phyloP scores from a whole-genome alignment of 1,140 invertebrate species.

The Tetragonula clypearis region DNA sequence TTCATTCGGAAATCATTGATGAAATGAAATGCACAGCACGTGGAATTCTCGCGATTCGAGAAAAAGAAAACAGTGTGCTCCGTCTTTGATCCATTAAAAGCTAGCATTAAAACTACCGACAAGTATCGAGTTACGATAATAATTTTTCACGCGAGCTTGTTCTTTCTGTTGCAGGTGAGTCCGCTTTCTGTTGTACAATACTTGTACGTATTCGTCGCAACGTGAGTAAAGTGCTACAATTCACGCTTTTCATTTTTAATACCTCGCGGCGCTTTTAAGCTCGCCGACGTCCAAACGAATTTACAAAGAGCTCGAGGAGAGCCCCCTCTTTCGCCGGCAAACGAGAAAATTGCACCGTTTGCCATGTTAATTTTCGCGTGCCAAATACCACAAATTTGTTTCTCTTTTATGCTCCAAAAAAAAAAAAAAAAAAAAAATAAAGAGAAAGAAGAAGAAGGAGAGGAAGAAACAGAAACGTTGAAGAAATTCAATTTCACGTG shows the following conservation, averaged over 20 bases:
- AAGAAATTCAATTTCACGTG: background rate
- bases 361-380: background rate
- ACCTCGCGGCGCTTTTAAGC: background rate
- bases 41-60: too few relatives aligned
- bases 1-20: too few relatives aligned
- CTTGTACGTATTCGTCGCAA: background rate
- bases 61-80: too few relatives aligned
- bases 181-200: slow-evolving; percentile 12
- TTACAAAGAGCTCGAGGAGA: background rate
- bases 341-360: slow-evolving; percentile 3
- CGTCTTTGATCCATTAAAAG: background rate
- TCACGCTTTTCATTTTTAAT: slow-evolving; percentile 19
- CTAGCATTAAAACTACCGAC: background rate
- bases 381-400: background rate
- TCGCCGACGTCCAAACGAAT: slow-evolving; percentile 18
- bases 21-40: too few relatives aligned
- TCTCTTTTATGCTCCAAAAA: background rate
- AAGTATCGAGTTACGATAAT: too few relatives aligned
- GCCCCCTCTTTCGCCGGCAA: background rate
- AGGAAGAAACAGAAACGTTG: background rate
- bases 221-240: slow-evolving; percentile 20
- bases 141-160: background rate
- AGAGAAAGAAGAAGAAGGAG: too few relatives aligned
- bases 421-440: background rate
- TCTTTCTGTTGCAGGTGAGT: slow-evolving; percentile 65